Percentiles rank a stretch among this genome's conserved stretches.
Conservation (phyloP, 2,888 invertebrate genomes). For the Cephus pygmeus region DNA sequence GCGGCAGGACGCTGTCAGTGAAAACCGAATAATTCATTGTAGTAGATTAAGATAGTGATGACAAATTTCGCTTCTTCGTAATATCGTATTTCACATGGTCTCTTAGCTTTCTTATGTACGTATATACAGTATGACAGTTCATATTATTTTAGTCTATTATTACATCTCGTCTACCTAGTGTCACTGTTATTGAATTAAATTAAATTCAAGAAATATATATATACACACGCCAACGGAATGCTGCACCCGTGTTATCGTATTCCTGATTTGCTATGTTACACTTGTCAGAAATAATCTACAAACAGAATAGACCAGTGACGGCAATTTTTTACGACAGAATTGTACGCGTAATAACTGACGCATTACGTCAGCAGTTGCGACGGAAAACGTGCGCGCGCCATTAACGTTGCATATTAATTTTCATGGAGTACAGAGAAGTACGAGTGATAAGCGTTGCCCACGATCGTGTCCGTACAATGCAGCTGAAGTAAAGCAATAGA, state of each 20-base stretch:
- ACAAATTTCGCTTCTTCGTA: constrained; percentile 16
- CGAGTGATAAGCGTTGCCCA: neutral
- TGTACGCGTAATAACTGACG: neutral
- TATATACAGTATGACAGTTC: neutral
- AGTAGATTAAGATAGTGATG: constrained; percentile 21
- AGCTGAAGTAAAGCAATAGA: neutral
- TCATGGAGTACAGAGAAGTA: neutral
- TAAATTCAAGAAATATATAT: neutral
- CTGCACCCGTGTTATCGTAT: neutral
- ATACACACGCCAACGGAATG: neutral
- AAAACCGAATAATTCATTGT: constrained; percentile 6
- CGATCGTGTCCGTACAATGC: neutral
- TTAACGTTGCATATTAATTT: neutral
- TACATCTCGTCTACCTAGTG: neutral
- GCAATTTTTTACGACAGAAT: neutral
- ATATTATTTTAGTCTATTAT: neutral
- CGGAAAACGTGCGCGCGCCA: neutral
- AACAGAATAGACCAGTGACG: neutral
- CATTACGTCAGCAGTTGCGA: neutral
- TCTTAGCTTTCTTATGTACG: neutral
- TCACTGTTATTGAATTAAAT: neutral
- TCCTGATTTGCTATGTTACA: neutral
- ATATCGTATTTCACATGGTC: constrained; percentile 7
- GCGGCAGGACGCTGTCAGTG: neutral
- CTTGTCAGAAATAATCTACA: neutral